Evolutionary conservation across 2,797 vertebrate genomes (phyloP), one percentile per base, ranked within the genome.

Genomic region (Semaprochilodus insignis): DNA sequence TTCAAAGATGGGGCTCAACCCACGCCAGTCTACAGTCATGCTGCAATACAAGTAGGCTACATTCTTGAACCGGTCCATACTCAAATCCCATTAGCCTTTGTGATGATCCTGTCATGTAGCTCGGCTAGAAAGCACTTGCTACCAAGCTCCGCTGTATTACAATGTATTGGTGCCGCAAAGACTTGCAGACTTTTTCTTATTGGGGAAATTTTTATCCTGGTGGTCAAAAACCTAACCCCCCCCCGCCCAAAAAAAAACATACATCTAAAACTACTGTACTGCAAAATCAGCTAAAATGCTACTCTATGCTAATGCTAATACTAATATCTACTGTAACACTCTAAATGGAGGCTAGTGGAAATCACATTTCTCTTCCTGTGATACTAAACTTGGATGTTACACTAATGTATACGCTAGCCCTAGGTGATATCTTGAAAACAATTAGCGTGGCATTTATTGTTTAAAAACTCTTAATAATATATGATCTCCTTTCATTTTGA

Each of bases 41-140:
- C 84, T 70, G 71, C 81, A 51, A 25, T 62, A 73, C 80, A 78
- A 77, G 23, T 10, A 4, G 73, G 21, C 8, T 63, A 65, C 48
- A 25, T 69, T 63, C 60, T 27, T 44, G 16, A 13, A 48, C 51
- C 25, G 57, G 17, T 17, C 21, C 60, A 70, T 36, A 73, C 55
- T 70, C 19, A 52, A 82, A 71, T 27, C 66, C 21, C 74, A 25
- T 57, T 59, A 51, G 25, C 19, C 72, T 74, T 52, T 52, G 27
- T 34, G 27, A 74, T 31, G 17, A 66, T 34, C 27, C 13, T 31
- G 31, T 7, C 21, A 1, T n/a, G 27, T 27, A 11, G 52, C 19
- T 48, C 11, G 21, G 10, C 15, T 51, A 15, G n/a, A 1, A 11
- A 55, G 15, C 48, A 4, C n/a, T 25, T 34, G 70, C 71, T 21